Evolutionary conservation across 1,140 invertebrate species (phyloP).

Genomic region (Harlomillsia oculata): DNA sequence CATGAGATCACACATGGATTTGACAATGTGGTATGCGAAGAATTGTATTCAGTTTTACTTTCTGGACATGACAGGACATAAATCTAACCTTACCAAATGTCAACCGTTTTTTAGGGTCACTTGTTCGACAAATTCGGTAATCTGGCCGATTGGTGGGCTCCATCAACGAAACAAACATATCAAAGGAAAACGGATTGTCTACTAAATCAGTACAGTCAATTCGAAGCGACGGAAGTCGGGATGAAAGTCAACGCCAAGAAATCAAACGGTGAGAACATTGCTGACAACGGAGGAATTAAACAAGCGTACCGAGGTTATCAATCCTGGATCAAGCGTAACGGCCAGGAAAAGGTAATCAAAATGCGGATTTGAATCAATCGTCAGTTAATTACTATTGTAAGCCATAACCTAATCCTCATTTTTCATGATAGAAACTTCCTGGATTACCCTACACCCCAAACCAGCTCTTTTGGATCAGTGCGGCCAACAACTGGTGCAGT

Average conservation of each 20-base stretch:
- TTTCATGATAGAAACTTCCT: conserved; percentile 37
- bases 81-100: background rate
- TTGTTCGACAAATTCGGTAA: conserved; percentile 57
- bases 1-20: conserved; percentile 62
- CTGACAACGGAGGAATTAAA: conserved; percentile 48
- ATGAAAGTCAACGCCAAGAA: conserved; percentile 41
- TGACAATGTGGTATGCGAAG: conserved; percentile 49
- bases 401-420: background rate
- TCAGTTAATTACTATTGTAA: background rate
- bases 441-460: conserved; percentile 46
- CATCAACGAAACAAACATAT: conserved; percentile 48
- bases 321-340: conserved; percentile 32
- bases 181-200: conserved; percentile 54
- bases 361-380: background rate
- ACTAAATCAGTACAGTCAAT: conserved; percentile 58
- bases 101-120: conserved; percentile 41
- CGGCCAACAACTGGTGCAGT: conserved; percentile 23
- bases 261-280: conserved; percentile 46
- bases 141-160: conserved; percentile 55
- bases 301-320: conserved; percentile 37
- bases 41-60: background rate
- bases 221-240: conserved; percentile 45
- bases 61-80: background rate
- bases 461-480: conserved; percentile 48
- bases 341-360: conserved; percentile 12